Base-by-base conservation (phyloP, 2,113 vertebrate species). In the Syrrhaptes paradoxus region DNA sequence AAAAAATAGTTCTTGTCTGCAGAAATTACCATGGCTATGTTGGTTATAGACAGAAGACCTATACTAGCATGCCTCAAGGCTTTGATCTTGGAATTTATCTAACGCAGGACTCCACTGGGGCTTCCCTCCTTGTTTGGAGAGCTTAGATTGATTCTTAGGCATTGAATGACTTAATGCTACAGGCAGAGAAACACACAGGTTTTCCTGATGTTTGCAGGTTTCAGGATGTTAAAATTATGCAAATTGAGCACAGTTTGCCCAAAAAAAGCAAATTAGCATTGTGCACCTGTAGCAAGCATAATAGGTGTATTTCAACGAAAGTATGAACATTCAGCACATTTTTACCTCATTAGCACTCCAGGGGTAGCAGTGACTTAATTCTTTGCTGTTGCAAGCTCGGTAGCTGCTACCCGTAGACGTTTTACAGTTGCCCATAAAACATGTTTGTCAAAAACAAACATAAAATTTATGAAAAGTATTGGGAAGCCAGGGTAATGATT, bases 271-370 rank as follows among this genome's bases (percentile, higher is more conserved):
- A 96, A 97, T 97, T 95, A 96, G 67, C 85, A 93, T 94, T 89
- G 76, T 94, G 82, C 87, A 97, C 95, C 92, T 97, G 92, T 97
- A 95, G 90, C 75, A 96, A 95, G 81, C 65, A 72, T 74, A 95
- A 88, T 92, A 89, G 67, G 72, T 92, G 51, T 94, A 61, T 91
- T 89, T 90, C 94, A 95, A 94, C 0, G 2, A 36, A 95, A 80
- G 81, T 94, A 70, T 95, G 96, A 97, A 74, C 88, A 88, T 93
- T 96, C 96, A 96, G 95, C 95, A 96, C 79, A 94, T 97, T 97
- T 97, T 95, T 86, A 73, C 85, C 81, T 96, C 93, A 93, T 97
- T 96, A 97, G 81, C 86, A 91, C 94, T 79, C 89, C 83, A 74
- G 96, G 89, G 46, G 90, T 89, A 89, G 76, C 76, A 86, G 59